Evolutionary conservation across 2,888 invertebrate species (phyloP), one percentile per base, ranked within the genome.

Genomic region (Steinernema carpocapsae): DNA sequence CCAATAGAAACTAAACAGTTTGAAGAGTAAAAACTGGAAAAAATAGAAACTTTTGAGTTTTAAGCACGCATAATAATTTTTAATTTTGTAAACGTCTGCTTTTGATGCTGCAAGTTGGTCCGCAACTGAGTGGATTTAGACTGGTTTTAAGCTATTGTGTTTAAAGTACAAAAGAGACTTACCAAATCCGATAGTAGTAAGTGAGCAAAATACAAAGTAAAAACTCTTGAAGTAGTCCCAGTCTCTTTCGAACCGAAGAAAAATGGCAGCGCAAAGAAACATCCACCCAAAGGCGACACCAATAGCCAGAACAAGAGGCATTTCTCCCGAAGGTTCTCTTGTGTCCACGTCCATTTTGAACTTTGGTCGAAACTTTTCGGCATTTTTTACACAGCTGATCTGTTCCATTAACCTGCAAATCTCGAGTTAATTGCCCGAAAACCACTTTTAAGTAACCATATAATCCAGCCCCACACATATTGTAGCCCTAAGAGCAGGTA

Each of bases 191-290:
- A 87, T 87, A 2, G 87, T 87, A 0, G 87, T 87, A 7, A 87
- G 76, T 0, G 84, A 85, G 71, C 86, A 86, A 72, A 87, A 87
- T 74, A 87, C 85, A 74, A 87, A 87, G 72, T 87, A 87, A 73
- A 87, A 87, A 76, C 84, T 84, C 75, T 86, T 87, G 73, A 87
- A 87, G 76, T 87, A 87, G 76, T 87, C 87, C 87, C 87, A 87
- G 70, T 86, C 85, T 51, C 84, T 82, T 71, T 87, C 86, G 71
- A 87, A 86, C 71, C 78, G 76, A 56, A 85, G 79, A 73, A 86
- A 87, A 14, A 87, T 85, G 17, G 83, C 86, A 22, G 87, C 86
- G 73, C 87, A 87, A n/a, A 86, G 76, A 72, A 87, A 86, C 86
- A 86, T 86, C 86, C 86, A 86, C 22, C 85, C 78, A 70, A 83